A percentile compares a stretch with the other conserved stretches of the same genome.
These are phyloP conservation scores for Heterocephalus glaber DNA, from an alignment of 2,113 vertebrate species.

Conservation along the genomic window DNA sequence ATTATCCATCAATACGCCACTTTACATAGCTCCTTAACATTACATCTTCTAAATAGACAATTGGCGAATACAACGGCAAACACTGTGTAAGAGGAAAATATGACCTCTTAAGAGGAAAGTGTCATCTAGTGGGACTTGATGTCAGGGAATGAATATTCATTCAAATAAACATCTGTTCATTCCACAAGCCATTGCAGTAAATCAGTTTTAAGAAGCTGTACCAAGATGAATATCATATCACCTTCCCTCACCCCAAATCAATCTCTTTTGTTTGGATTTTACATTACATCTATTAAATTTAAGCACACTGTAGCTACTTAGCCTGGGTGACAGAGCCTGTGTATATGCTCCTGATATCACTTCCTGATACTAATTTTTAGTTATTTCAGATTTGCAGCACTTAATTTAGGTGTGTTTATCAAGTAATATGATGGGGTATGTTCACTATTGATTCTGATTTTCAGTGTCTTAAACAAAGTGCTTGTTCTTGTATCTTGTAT, in stretches of 20 bases:
- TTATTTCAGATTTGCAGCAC: neutral
- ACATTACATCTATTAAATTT: conserved; percentile 32
- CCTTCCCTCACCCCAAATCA: conserved; percentile 73
- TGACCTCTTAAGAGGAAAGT: conserved; percentile 71
- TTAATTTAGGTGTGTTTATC: neutral
- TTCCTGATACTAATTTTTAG: neutral
- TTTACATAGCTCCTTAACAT: conserved; percentile 62
- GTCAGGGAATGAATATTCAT: conserved; percentile 80
- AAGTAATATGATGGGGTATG: conserved; percentile 43
- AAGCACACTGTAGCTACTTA: neutral
- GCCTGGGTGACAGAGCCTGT: neutral
- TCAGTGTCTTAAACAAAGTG: conserved; percentile 57
- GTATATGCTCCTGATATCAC: neutral
- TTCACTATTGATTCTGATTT: conserved; percentile 57
- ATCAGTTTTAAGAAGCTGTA: conserved; percentile 75
- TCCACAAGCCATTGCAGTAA: conserved; percentile 64
- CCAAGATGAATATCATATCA: conserved; percentile 65
- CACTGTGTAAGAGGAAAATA: conserved; percentile 71
- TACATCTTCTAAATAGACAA: conserved; percentile 67
- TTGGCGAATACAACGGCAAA: conserved; percentile 72
- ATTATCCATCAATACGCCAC: conserved; percentile 29
- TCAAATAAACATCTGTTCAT: conserved; percentile 81
- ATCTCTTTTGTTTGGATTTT: conserved; percentile 59
- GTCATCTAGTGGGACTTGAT: conserved; percentile 72
- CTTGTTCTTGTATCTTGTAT: neutral